phyloP scores from a whole-genome alignment of 2,797 vertebrate species.

The Tokudaia muenninki region DNA sequence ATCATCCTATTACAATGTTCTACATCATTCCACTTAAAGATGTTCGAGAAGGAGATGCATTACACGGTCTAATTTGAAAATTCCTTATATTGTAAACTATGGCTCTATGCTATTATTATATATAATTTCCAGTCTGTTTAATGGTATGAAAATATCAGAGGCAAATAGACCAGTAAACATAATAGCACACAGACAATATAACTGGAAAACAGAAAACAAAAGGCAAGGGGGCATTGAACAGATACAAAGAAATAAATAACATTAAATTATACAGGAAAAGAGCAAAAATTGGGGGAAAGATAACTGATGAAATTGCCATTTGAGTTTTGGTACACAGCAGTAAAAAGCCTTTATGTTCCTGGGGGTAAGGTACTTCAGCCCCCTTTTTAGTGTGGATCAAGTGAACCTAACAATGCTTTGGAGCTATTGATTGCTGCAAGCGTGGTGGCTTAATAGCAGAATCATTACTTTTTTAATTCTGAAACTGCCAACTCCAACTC shows the following conservation, averaged over 20 bases:
- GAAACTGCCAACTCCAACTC: slow-evolving; percentile 83
- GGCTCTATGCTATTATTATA: not conserved
- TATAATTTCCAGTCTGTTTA: not conserved
- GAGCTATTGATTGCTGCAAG: slow-evolving; percentile 86
- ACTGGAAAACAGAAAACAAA: not conserved
- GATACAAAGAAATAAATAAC: not conserved
- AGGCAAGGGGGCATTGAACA: not conserved
- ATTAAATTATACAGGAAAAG: not conserved
- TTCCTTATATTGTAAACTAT: not conserved
- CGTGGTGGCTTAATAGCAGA: slow-evolving; percentile 85
- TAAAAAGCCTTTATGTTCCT: not conserved
- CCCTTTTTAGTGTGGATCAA: slow-evolving; percentile 75
- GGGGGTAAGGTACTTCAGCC: slow-evolving; percentile 51
- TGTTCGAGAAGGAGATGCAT: not conserved
- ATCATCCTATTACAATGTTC: not conserved
- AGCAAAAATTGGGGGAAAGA: not conserved
- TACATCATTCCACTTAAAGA: not conserved
- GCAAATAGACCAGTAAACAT: not conserved
- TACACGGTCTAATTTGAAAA: not conserved
- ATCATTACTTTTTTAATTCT: slow-evolving; percentile 90
- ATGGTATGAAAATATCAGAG: not conserved
- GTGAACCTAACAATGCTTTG: slow-evolving; percentile 84
- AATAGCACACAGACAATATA: not conserved
- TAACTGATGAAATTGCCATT: not conserved
- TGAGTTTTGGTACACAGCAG: not conserved